Conservation (phyloP, 2,113 vertebrate species). For the Labeo rohita region DNA sequence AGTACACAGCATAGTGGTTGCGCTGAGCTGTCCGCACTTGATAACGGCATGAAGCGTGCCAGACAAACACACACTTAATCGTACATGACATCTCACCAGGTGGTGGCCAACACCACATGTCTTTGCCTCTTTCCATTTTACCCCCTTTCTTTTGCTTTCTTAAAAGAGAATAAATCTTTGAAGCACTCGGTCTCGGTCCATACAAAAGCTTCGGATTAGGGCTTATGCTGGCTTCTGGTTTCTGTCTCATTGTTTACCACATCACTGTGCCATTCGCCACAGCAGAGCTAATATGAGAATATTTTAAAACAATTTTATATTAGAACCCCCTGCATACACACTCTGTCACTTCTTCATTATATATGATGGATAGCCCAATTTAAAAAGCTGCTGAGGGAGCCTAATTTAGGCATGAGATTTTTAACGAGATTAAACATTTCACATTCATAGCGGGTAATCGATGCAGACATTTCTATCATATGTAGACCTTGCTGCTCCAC, state of each 20-base stretch:
- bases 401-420: constrained; percentile 91
- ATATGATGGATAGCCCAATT: constrained; percentile 92
- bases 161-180: constrained; percentile 38
- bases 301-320: constrained; percentile 59
- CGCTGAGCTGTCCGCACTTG: constrained; percentile 50
- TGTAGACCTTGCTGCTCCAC: constrained; percentile 45
- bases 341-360: constrained; percentile 78
- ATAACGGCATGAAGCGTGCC: constrained; percentile 58
- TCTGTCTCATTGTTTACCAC: constrained; percentile 47
- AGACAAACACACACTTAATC: constrained; percentile 62
- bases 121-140: constrained; percentile 31
- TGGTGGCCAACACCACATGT: constrained; percentile 55
- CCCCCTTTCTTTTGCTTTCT: constrained; percentile 30
- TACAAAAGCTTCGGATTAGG: constrained; percentile 33
- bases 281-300: constrained; percentile 46
- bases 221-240: not conserved
- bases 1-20: constrained; percentile 51
- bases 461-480: constrained; percentile 64
- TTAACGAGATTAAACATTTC: constrained; percentile 63
- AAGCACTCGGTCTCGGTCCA: constrained; percentile 5
- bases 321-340: constrained; percentile 48
- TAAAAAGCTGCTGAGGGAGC: constrained; percentile 87
- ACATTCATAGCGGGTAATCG: constrained; percentile 61
- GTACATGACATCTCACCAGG: constrained; percentile 62
- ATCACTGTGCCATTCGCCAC: constrained; percentile 7